These are phyloP conservation scores for Polietes domitor DNA, from an alignment of 2,888 invertebrate species.

Conservation along the genomic window DNA sequence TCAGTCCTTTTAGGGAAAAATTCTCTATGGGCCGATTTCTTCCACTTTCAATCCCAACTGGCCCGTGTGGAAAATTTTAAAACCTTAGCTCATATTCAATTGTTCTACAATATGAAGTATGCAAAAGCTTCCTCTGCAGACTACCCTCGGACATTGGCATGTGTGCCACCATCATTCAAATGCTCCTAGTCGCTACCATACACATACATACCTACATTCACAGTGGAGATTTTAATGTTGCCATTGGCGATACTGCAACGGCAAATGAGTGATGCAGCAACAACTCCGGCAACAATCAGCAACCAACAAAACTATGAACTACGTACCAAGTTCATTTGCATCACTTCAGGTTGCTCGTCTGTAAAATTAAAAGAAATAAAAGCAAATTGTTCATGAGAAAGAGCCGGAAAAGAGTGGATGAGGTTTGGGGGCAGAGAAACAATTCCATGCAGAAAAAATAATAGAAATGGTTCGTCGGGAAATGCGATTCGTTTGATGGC, in stretches of 20 bases:
- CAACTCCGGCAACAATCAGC: constrained; percentile 71
- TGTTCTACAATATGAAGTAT: too few species aligned
- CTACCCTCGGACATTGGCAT: too few species aligned
- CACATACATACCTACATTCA: neutral
- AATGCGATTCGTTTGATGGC: neutral
- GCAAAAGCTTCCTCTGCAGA: too few species aligned
- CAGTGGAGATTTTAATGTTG: neutral
- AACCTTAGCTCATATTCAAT: too few species aligned
- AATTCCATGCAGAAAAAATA: constrained; percentile 2
- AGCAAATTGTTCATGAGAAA: constrained; percentile 61
- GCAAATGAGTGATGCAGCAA: constrained; percentile 51
- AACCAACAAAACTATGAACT: neutral
- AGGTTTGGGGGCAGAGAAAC: neutral
- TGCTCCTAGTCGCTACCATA: neutral
- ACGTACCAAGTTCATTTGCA: constrained; percentile 64
- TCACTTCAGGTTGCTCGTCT: constrained; percentile 62
- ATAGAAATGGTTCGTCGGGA: neutral
- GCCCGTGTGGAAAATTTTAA: too few species aligned
- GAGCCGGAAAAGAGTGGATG: constrained; percentile 31
- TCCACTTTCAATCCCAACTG: too few species aligned
- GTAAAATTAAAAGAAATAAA: constrained; percentile 67
- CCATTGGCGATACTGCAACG: constrained; percentile 34
- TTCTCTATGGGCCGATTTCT: too few species aligned
- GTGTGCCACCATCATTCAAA: too few species aligned
- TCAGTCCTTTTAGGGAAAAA: too few species aligned